Base-by-base conservation (phyloP, 2,113 vertebrate genomes). In the Muntiacus reevesi region DNA sequence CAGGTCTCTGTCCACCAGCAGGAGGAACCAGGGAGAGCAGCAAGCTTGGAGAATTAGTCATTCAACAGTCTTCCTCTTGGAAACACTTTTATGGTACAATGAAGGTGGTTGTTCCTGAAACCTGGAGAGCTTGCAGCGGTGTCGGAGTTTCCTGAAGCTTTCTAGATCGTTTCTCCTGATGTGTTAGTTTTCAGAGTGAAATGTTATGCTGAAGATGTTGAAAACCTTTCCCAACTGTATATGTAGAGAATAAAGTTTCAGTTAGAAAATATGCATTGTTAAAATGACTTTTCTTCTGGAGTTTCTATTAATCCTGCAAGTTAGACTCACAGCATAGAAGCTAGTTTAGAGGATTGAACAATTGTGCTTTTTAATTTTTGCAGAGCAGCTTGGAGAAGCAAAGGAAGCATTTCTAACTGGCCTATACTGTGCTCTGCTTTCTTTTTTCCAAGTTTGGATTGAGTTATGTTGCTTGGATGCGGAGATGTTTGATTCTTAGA, bases 111-210 rank as follows among this genome's bases (percentile, higher is more conserved):
- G n/a, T 3, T 93, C 88, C 62, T 91, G 52, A 47, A 27, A 16
- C 25, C 25, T 86, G 59, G 76, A 88, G 54, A 92, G 36, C 62
- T 7, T 50, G 52, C 36, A 57, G 3, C 1, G 59, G 6, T 78
- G 47, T 7, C 0, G 59, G 0, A 5, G 3, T 59, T 94, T 87
- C 85, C 54, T 85, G n/a, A 89, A 78, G 13, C 16, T 87, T 83
- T 60, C 50, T 74, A 33, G 43, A 74, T 85, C 8, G 6, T 85
- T 93, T 96, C 36, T 92, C n/a, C 59, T 47, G 10, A 15, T 67
- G 16, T 54, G 45, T 93, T 89, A 25, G 27, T 43, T 84, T 96
- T 96, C 62, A 86, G 74, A 91, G 28, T 93, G 60, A 76, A 91
- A 40, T 89, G 21, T 5, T 47, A 3, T 16, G 6, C 64, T 43